Conservation (phyloP, 2,797 vertebrate species). For the Otolemur crassicaudatus region DNA sequence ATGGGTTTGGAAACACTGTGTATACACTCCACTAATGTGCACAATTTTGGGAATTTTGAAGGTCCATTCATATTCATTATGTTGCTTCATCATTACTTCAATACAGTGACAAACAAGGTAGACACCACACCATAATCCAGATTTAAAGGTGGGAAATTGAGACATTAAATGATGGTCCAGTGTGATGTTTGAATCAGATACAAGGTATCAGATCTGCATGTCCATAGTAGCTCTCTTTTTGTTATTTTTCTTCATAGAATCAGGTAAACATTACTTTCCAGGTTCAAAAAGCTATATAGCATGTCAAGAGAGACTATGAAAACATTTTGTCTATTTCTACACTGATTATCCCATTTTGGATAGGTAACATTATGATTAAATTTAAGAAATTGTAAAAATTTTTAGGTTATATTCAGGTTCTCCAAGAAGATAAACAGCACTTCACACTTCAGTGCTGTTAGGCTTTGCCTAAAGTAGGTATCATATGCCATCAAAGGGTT, state of each 20-base stretch:
- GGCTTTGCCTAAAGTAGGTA: not conserved
- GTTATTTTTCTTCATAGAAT: not conserved
- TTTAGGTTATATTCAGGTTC: not conserved
- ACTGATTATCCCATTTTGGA: not conserved
- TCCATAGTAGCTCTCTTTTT: not conserved
- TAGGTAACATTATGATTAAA: not conserved
- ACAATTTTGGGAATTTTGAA: slow-evolving; percentile 44
- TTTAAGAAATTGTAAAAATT: not conserved
- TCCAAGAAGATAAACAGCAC: not conserved
- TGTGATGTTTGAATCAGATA: not conserved
- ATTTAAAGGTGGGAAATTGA: not conserved
- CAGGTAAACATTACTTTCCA: not conserved
- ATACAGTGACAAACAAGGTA: not conserved
- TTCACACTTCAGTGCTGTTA: not conserved
- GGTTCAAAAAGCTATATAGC: not conserved
- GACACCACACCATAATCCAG: not conserved
- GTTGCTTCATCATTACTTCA: not conserved
- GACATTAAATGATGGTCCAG: not conserved
- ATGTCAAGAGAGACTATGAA: not conserved
- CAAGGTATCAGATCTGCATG: not conserved
- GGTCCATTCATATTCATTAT: not conserved
- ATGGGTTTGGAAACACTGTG: not conserved
- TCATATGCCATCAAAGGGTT: not conserved
- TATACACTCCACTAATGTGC: not conserved
- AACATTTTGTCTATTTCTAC: not conserved